These are phyloP conservation scores for Belgica antarctica DNA, from an alignment of 2,888 invertebrate species.

Conservation along the genomic window DNA sequence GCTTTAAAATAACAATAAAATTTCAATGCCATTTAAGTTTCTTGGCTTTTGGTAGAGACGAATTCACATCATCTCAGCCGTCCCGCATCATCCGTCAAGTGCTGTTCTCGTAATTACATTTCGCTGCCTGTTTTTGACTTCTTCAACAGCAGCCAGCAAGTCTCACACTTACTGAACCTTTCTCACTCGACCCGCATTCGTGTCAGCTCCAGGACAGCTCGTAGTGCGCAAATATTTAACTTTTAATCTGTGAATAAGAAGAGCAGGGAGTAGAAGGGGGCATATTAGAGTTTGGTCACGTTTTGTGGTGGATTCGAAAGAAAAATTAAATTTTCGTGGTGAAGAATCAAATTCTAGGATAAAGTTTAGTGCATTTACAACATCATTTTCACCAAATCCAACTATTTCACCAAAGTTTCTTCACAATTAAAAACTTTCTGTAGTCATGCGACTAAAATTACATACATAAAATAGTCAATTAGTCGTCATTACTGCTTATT, in stretches of 20 bases:
- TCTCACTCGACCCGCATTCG: not conserved
- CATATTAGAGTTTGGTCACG: not conserved
- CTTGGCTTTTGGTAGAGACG: conserved; percentile 1
- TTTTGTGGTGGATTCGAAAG: too few species aligned
- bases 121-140: not conserved
- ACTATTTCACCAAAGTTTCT: too few species aligned
- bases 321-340: too few species aligned
- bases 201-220: not conserved
- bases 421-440: too few species aligned
- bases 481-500: too few species aligned
- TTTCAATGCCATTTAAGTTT: not conserved
- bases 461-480: too few species aligned
- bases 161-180: not conserved
- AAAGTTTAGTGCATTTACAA: too few species aligned
- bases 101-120: conserved; percentile 13
- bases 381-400: too few species aligned
- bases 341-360: too few species aligned
- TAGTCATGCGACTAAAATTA: too few species aligned
- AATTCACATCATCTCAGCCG: not conserved
- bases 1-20: conserved; percentile 10
- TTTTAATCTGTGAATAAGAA: not conserved
- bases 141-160: not conserved
- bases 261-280: too few species aligned
- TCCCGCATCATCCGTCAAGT: conserved; percentile 8
- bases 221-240: not conserved